Conservation (phyloP, 2,888 invertebrate species). For the Hipparchia sbordonii region DNA sequence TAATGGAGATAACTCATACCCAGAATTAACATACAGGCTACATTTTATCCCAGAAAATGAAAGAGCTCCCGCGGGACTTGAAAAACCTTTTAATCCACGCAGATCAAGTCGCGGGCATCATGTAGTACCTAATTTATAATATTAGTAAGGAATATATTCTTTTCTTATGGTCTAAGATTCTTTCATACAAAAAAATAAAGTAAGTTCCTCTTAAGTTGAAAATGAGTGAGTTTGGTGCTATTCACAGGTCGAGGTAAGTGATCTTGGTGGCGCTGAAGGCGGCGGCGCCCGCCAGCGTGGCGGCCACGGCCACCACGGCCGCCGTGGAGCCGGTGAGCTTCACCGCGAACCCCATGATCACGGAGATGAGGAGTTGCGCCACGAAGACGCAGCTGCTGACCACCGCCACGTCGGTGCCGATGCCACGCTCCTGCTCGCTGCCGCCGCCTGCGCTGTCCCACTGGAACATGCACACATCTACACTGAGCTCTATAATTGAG, state of each 20-base stretch:
- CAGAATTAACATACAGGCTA: too few species aligned
- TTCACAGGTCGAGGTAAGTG: constrained; percentile 92
- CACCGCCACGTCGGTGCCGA: constrained; percentile 97
- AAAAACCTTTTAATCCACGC: too few species aligned
- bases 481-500: too few species aligned
- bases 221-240: neutral
- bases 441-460: constrained; percentile 74
- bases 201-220: too few species aligned
- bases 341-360: constrained; percentile 93
- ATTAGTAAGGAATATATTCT: too few species aligned
- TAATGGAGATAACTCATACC: too few species aligned
- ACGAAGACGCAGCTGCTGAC: constrained; percentile 98
- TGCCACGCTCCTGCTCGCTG: constrained; percentile 88
- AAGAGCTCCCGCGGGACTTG: too few species aligned
- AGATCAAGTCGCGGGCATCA: too few species aligned
- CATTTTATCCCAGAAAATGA: too few species aligned
- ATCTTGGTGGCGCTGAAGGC: constrained; percentile 93
- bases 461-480: constrained; percentile 45
- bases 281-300: constrained; percentile 92
- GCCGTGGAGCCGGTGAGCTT: constrained; percentile 91
- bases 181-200: too few species aligned
- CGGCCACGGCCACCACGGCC: constrained; percentile 93
- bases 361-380: constrained; percentile 95
- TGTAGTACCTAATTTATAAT: too few species aligned
- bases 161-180: neutral